Percentiles rank a stretch among this genome's conserved stretches.
These are phyloP conservation scores for Pararge aegeria DNA, from an alignment of 1,140 invertebrate species.

Conservation along the genomic window DNA sequence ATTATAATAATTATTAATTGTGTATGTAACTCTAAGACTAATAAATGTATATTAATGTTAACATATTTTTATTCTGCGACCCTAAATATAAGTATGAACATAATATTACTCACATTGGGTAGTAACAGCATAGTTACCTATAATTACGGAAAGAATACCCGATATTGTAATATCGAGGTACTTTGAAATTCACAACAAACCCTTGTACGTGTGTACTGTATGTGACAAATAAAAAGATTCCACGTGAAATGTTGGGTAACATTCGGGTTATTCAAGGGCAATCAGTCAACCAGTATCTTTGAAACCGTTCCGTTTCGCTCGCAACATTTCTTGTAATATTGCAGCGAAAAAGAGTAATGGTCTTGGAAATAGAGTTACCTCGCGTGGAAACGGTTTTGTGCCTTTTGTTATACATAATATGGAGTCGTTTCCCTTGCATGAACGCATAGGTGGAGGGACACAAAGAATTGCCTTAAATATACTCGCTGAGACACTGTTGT, in stretches of 20 bases:
- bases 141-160: too few species aligned
- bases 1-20: too few species aligned
- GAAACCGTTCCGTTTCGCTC: constrained; percentile 24
- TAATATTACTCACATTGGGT: too few species aligned
- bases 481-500: constrained; percentile 23
- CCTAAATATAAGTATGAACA: too few species aligned
- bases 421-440: constrained; percentile 7
- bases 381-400: background rate
- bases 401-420: constrained; percentile 13
- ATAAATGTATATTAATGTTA: too few species aligned
- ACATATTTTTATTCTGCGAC: too few species aligned
- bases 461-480: constrained; percentile 26
- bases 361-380: constrained; percentile 29
- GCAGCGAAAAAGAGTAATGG: constrained; percentile 33
- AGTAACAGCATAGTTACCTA: too few species aligned
- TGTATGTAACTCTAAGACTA: too few species aligned
- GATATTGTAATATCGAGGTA: background rate
- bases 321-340: constrained; percentile 26
- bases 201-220: background rate
- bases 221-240: constrained; percentile 9
- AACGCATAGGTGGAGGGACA: constrained; percentile 5
- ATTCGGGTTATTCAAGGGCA: constrained; percentile 21
- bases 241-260: constrained; percentile 6
- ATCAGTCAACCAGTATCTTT: constrained; percentile 33
- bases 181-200: background rate